These are phyloP conservation scores for Heliornis fulica DNA, from an alignment of 2,113 vertebrate species.

Conservation along the genomic window DNA sequence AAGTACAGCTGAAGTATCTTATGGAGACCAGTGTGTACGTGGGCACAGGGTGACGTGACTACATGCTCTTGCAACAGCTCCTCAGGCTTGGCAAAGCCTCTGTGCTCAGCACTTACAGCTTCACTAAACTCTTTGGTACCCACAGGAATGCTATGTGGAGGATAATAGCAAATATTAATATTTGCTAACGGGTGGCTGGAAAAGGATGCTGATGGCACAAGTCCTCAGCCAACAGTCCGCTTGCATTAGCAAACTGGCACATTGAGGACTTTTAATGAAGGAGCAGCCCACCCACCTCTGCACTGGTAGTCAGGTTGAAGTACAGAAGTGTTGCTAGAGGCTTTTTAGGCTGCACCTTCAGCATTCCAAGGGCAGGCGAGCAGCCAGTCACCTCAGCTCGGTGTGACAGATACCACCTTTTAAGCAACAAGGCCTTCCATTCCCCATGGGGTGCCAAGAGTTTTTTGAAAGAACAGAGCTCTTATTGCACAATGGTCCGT, in stretches of 20 bases:
- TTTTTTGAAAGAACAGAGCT: background rate
- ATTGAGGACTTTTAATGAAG: fast-evolving
- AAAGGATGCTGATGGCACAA: background rate
- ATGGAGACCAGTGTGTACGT: fast-evolving
- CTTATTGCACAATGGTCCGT: fast-evolving
- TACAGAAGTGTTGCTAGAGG: background rate
- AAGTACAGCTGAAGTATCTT: background rate
- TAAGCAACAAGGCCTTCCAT: background rate
- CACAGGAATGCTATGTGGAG: background rate
- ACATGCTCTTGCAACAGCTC: fast-evolving
- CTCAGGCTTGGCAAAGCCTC: background rate
- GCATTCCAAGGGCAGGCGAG: background rate
- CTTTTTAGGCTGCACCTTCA: background rate
- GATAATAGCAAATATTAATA: background rate
- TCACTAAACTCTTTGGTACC: background rate
- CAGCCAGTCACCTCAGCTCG: background rate
- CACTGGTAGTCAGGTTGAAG: background rate
- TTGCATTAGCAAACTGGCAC: background rate
- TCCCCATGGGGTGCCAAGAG: background rate
- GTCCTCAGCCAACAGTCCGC: background rate
- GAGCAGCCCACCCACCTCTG: background rate
- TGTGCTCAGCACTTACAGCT: background rate
- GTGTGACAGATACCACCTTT: background rate
- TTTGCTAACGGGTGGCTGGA: background rate
- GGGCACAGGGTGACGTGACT: fast-evolving